Percentiles rank a stretch among this genome's conserved stretches.
phyloP scores from a whole-genome alignment of 2,797 vertebrate species.

The Amniataba percoides region DNA sequence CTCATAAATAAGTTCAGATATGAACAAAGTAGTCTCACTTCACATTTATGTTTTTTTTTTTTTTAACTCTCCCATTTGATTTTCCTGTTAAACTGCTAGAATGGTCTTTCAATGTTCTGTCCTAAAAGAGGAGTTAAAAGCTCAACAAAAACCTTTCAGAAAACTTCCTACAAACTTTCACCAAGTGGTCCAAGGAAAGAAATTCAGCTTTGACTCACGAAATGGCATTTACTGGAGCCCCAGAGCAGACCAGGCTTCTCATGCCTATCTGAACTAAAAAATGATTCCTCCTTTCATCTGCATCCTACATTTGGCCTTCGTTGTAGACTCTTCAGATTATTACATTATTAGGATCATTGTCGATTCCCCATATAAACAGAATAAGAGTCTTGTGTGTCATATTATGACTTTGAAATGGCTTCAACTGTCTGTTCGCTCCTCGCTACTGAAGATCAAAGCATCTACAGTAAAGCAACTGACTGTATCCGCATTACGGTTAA shows the following conservation, averaged over 20 bases:
- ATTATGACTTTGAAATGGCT: not conserved
- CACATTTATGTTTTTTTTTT: conserved; percentile 74
- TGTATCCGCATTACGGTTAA: conserved; percentile 4
- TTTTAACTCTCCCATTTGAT: conserved; percentile 58
- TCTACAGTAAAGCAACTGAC: not conserved
- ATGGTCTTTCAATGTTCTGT: conserved; percentile 38
- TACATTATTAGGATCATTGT: not conserved
- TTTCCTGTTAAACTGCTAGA: conserved; percentile 42
- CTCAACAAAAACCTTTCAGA: conserved; percentile 11
- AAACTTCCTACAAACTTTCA: conserved; percentile 26
- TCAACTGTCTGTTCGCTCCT: not conserved
- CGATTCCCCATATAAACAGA: too few species aligned
- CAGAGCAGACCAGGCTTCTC: conserved; percentile 41
- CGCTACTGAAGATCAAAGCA: conserved; percentile 8
- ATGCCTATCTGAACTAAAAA: not conserved
- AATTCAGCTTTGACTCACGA: conserved; percentile 20
- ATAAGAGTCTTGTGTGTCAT: not conserved
- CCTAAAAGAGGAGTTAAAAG: conserved; percentile 41
- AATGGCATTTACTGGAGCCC: conserved; percentile 39
- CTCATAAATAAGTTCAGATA: conserved; percentile 84
- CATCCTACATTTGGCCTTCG: conserved; percentile 7
- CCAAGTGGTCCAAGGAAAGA: conserved; percentile 54
- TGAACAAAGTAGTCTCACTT: conserved; percentile 83
- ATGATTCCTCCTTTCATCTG: not conserved
- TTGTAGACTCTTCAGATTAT: conserved; percentile 1